Percentiles rank a stretch among this genome's conserved stretches.
phyloP scores from a whole-genome alignment of 2,797 vertebrate genomes.

The Vespertilio murinus region DNA sequence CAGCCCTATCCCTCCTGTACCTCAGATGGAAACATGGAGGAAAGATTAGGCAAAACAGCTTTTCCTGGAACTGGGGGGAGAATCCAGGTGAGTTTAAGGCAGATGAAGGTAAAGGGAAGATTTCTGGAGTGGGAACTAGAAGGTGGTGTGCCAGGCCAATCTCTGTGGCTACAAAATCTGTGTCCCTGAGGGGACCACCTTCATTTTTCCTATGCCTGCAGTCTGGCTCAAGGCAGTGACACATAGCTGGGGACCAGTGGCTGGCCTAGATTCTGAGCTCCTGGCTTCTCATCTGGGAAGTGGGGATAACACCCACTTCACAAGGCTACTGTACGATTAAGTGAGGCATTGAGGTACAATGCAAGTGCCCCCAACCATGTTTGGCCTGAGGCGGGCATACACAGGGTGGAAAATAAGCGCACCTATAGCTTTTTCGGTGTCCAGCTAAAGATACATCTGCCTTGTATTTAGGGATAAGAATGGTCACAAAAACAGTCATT shows the following conservation, averaged over 20 bases:
- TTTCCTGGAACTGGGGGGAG: neutral
- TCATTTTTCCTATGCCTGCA: neutral
- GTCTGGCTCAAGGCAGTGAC: neutral
- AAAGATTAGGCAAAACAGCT: neutral
- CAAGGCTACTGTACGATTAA: neutral
- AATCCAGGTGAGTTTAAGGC: neutral
- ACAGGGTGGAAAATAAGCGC: neutral
- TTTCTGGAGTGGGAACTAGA: neutral
- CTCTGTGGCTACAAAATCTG: neutral
- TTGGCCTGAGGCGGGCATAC: neutral
- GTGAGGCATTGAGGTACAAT: neutral
- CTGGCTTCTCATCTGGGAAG: neutral
- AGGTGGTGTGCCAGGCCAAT: neutral
- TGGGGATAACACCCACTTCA: neutral
- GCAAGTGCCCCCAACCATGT: rapidly evolving
- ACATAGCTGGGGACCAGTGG: neutral
- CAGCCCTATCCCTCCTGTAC: neutral
- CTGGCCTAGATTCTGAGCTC: neutral
- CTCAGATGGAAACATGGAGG: neutral
- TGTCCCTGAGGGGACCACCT: neutral
- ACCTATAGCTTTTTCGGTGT: neutral
- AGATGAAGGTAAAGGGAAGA: neutral
- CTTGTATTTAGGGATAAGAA: neutral
- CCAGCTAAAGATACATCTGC: neutral
- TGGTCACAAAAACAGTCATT: neutral